These are phyloP conservation scores for Amblyjoppa proteus DNA, from an alignment of 2,888 invertebrate species.

Conservation along the genomic window DNA sequence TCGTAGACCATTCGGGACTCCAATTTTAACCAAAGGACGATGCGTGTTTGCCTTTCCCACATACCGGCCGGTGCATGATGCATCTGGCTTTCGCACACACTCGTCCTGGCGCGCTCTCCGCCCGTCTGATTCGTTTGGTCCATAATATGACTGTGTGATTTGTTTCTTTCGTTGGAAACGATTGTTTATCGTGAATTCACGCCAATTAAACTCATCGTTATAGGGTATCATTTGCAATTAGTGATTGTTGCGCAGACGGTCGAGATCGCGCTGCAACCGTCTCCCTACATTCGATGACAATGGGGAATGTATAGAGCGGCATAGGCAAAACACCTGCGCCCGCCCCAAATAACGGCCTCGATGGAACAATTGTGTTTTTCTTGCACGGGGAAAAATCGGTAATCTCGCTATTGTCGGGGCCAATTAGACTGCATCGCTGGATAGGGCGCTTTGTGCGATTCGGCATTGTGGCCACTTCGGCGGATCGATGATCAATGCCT, in stretches of 20 bases:
- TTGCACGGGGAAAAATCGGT: background rate
- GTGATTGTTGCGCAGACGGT: background rate
- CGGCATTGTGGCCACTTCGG: background rate
- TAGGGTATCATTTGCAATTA: conserved; percentile 14
- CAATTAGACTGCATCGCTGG: background rate
- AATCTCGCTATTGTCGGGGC: background rate
- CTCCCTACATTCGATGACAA: background rate
- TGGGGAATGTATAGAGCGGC: background rate
- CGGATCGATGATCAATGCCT: background rate
- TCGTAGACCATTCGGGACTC: conserved; percentile 44
- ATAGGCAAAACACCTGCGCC: background rate
- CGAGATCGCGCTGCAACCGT: conserved; percentile 6
- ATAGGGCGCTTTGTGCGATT: background rate
- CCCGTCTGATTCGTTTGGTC: background rate
- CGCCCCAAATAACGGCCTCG: background rate
- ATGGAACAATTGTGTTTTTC: background rate
- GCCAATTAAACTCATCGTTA: conserved; percentile 50
- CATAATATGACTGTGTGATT: background rate
- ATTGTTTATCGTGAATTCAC: conserved; percentile 1
- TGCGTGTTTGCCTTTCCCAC: conserved; percentile 41
- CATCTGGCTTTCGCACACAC: background rate
- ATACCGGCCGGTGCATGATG: conserved; percentile 1
- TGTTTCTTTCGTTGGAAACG: conserved; percentile 8
- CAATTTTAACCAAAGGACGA: conserved; percentile 53
- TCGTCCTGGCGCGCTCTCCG: background rate